phyloP scores from a whole-genome alignment of 2,113 vertebrate species.

The Spermophilus dauricus region DNA sequence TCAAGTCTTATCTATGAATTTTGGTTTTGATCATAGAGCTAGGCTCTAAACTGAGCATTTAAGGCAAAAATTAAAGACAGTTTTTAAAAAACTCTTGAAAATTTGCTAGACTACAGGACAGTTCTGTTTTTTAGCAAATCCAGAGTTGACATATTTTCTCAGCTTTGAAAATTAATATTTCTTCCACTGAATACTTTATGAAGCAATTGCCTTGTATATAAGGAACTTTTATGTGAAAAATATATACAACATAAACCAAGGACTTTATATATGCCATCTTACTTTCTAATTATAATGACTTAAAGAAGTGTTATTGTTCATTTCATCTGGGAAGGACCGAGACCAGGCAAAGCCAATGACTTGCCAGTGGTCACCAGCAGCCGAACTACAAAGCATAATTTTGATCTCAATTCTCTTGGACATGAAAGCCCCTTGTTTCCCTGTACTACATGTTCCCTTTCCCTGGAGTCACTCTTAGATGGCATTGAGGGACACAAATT shows the following conservation, averaged over 20 bases:
- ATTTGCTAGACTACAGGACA: not conserved
- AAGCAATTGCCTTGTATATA: conserved; percentile 15
- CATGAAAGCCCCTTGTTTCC: not conserved
- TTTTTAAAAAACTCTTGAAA: not conserved
- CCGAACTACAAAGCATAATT: not conserved
- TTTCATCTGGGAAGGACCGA: not conserved
- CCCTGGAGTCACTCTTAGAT: not conserved
- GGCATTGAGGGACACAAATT: not conserved
- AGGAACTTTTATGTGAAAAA: conserved; percentile 24
- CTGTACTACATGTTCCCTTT: not conserved
- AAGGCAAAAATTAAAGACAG: not conserved
- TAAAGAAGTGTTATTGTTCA: not conserved
- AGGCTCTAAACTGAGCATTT: conserved; percentile 7
- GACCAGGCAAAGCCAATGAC: not conserved
- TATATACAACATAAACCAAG: not conserved
- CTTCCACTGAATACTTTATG: not conserved
- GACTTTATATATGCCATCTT: not conserved
- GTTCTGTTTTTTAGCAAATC: conserved; percentile 13
- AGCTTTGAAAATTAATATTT: not conserved
- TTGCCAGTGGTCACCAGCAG: not conserved
- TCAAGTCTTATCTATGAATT: not conserved
- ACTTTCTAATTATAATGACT: not conserved
- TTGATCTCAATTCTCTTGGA: not conserved
- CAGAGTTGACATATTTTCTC: not conserved
- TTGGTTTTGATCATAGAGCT: not conserved